Evolutionary conservation across 2,888 invertebrate species (phyloP).

Genomic region (Cerastis rubricosa): DNA sequence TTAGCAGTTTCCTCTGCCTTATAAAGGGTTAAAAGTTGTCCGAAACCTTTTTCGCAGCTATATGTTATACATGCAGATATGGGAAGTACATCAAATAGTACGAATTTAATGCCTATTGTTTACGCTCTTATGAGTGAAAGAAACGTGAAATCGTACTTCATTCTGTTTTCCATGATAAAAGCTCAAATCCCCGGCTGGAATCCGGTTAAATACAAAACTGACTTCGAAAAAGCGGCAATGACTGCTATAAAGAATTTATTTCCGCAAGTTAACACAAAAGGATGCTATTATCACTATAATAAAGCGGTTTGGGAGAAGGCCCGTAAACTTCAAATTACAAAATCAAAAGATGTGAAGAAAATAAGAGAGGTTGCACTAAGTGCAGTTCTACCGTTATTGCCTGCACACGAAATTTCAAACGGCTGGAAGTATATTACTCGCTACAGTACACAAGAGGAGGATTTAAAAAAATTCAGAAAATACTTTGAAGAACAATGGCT

Average conservation of each 20-base stretch:
- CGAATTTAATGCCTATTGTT: constrained; percentile 30
- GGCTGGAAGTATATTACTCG: constrained; percentile 5
- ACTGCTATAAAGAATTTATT: constrained; percentile 4
- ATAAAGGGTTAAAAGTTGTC: constrained; percentile 29
- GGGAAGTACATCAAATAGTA: constrained; percentile 24
- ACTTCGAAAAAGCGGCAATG: constrained; percentile 35
- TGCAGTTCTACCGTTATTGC: constrained; percentile 2
- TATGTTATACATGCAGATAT: constrained; percentile 31
- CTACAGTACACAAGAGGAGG: background rate
- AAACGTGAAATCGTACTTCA: constrained; percentile 19
- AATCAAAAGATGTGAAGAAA: background rate
- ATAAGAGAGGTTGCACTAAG: constrained; percentile 3
- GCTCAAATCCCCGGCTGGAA: constrained; percentile 28
- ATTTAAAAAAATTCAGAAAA: background rate
- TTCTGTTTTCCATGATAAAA: constrained; percentile 25
- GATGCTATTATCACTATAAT: constrained; percentile 3
- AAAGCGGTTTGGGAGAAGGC: constrained; percentile 1
- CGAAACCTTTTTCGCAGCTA: constrained; percentile 32
- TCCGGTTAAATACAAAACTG: constrained; percentile 26
- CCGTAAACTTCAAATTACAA: background rate
- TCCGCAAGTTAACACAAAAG: background rate
- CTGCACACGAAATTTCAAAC: background rate
- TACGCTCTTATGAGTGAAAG: constrained; percentile 34
- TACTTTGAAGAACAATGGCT: constrained; percentile 4
- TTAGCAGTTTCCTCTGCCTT: too few relatives aligned